Conservation (phyloP, 1,140 invertebrate genomes). For the Aradophagus sp. region DNA sequence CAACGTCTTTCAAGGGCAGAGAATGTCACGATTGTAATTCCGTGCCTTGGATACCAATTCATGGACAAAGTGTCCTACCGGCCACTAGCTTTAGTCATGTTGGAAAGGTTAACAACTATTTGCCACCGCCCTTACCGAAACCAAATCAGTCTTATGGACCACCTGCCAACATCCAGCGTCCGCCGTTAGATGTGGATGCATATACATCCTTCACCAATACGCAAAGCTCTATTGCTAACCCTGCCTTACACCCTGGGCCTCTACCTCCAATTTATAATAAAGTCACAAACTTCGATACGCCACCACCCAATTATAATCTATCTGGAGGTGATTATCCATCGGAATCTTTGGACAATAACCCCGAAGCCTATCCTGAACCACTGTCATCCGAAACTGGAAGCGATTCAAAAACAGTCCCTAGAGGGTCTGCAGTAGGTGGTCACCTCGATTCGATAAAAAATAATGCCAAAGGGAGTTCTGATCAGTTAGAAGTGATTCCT, state of each 20-base stretch:
- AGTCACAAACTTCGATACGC: constrained; percentile 17
- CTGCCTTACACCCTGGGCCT: constrained; percentile 57
- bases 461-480: constrained; percentile 8
- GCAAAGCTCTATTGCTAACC: constrained; percentile 23
- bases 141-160: constrained; percentile 23
- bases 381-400: constrained; percentile 41
- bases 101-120: constrained; percentile 16
- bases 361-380: constrained; percentile 35
- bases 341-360: constrained; percentile 42
- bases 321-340: constrained; percentile 28
- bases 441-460: background rate
- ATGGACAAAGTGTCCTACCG: constrained; percentile 10
- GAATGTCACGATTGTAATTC: constrained; percentile 84
- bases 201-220: constrained; percentile 28
- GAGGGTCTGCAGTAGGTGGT: constrained; percentile 13
- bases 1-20: constrained; percentile 60
- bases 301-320: constrained; percentile 31
- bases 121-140: constrained; percentile 21
- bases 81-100: constrained; percentile 8
- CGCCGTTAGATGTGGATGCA: constrained; percentile 28
- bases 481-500: constrained; percentile 34
- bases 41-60: constrained; percentile 85
- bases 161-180: constrained; percentile 11
- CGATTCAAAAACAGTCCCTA: constrained; percentile 22
- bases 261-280: constrained; percentile 62